These are phyloP conservation scores for Chironomus striatipennis DNA, from an alignment of 1,140 invertebrate species.

Conservation along the genomic window DNA sequence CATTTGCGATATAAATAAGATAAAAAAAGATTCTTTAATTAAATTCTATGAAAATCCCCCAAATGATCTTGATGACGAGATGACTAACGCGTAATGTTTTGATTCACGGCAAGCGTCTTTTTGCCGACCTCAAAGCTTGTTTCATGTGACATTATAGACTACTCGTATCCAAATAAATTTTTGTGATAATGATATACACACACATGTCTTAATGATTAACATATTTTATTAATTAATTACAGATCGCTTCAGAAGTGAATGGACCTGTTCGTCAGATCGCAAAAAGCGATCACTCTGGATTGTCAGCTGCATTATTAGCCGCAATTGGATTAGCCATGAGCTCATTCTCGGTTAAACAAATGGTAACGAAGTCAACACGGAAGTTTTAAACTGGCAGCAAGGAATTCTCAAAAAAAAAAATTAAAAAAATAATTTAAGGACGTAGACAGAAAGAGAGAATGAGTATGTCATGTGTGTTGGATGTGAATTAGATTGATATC, in stretches of 20 bases:
- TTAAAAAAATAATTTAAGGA: background rate
- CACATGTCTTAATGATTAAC: background rate
- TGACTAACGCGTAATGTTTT: background rate
- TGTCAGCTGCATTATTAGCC: background rate
- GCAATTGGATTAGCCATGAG: background rate
- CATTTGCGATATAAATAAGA: too few species aligned
- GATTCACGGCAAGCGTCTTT: background rate
- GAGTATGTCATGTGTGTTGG: background rate
- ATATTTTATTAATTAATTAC: background rate
- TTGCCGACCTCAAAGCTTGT: background rate
- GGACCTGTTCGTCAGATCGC: background rate
- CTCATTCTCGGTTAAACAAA: conserved; percentile 8
- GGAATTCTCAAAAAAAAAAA: background rate
- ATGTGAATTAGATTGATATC: background rate
- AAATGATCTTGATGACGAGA: background rate
- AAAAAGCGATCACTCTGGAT: background rate
- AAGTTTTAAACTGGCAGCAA: background rate
- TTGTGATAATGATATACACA: background rate
- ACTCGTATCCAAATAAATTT: background rate
- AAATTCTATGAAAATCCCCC: background rate
- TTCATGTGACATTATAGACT: background rate
- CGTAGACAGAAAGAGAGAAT: background rate
- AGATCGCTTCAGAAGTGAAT: conserved; percentile 19
- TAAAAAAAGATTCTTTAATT: too few species aligned
- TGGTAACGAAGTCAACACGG: background rate